A percentile compares a stretch with the other conserved stretches of the same genome.
Conservation (phyloP, 2,113 vertebrate genomes). For the Phylloscopus trochilus region DNA sequence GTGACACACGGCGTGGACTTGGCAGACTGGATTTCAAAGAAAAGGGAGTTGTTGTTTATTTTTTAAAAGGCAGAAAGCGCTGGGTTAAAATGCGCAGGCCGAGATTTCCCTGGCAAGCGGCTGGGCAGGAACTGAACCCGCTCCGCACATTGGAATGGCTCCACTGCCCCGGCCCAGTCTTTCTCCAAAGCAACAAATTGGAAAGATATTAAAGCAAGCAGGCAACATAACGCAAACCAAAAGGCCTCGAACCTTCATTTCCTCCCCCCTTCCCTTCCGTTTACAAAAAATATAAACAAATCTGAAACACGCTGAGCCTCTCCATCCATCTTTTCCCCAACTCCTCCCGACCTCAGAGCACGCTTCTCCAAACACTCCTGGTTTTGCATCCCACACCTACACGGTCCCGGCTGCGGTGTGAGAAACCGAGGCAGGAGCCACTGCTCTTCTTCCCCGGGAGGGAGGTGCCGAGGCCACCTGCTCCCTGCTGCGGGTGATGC, state of each 20-base stretch:
- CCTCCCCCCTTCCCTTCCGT: not conserved
- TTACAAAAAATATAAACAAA: not conserved
- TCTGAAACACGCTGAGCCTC: not conserved
- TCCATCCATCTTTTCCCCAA: not conserved
- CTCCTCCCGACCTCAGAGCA: not conserved
- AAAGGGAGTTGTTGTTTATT: not conserved
- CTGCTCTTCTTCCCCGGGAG: not conserved
- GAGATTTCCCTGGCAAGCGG: not conserved
- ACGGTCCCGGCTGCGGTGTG: not conserved
- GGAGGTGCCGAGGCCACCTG: not conserved
- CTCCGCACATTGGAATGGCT: rapidly evolving
- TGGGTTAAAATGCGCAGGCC: not conserved
- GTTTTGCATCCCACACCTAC: not conserved
- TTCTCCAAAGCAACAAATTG: not conserved
- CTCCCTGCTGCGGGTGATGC: not conserved
- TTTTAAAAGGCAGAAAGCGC: not conserved
- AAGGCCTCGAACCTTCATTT: not conserved
- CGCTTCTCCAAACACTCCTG: not conserved
- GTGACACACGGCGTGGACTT: not conserved
- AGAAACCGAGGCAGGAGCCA: not conserved
- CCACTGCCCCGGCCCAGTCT: not conserved
- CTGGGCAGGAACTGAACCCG: not conserved
- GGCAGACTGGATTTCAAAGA: not conserved
- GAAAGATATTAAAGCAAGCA: not conserved
- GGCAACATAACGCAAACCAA: not conserved